phyloP scores from a whole-genome alignment of 2,888 invertebrate genomes.

The Chaitophorus viminalis region DNA sequence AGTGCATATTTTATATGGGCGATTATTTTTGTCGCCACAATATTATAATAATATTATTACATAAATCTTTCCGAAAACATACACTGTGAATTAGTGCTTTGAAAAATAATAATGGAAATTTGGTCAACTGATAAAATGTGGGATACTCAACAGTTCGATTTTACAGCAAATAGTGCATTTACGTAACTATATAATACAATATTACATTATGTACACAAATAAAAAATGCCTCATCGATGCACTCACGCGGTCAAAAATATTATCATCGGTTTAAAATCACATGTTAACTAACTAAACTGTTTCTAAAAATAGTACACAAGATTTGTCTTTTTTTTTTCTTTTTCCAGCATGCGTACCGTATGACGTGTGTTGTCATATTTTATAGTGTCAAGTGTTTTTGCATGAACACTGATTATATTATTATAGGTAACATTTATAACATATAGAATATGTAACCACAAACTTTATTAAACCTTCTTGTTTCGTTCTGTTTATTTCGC shows the following conservation, averaged over 20 bases:
- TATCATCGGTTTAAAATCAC: not conserved
- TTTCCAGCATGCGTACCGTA: not conserved
- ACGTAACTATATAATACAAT: too few species aligned
- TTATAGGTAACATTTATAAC: too few species aligned
- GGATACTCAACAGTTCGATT: too few species aligned
- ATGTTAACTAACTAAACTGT: not conserved
- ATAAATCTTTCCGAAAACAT: too few species aligned
- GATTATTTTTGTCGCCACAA: too few species aligned
- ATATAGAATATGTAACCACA: not conserved
- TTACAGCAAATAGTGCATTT: too few species aligned
- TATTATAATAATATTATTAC: too few species aligned
- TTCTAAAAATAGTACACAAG: not conserved
- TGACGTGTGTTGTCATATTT: not conserved
- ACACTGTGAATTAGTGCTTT: too few species aligned
- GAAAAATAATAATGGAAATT: too few species aligned
- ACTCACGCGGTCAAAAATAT: not conserved
- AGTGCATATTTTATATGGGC: too few species aligned
- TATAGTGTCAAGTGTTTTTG: not conserved
- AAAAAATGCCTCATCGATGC: not conserved
- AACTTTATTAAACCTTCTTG: not conserved
- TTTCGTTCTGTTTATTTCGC: not conserved
- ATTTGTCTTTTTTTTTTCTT: not conserved
- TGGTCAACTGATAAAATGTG: too few species aligned
- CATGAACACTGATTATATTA: not conserved
- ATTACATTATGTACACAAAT: too few species aligned